Evolutionary conservation across 2,888 invertebrate genomes (phyloP), one percentile per base, ranked within the genome.

Genomic region (Aphidoletes aphidimyza): DNA sequence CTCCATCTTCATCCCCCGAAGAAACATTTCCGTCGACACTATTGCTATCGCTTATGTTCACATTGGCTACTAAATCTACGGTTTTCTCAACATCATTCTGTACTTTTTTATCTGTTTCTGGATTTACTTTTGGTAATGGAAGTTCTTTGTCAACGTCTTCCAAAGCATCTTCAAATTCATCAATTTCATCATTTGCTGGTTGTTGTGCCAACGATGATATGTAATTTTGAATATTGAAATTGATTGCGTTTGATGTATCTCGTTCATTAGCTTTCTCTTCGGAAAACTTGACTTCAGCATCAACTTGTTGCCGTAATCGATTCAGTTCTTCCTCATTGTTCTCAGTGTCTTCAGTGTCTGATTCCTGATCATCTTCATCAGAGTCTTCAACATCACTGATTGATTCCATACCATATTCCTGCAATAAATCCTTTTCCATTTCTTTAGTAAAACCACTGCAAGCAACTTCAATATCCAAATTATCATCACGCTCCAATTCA

Each of bases 381-480:
- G 87, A 87, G 3, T 87, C 88, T 11, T 87, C 88, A 54, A 88
- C 88, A 37, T 89, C 88, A 36, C 88, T 89, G 34, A 89, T 89
- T n/a, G 39, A 37, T 85, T 91, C 90, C 87, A 92, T 90, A 45
- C 93, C 93, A 86, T 93, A 91, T 88, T 92, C 92, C 87, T 86
- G 89, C 30, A 94, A 89, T 69, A 96, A 90, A 88, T 95, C 94
- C 86, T 93, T 92, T 69, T 96, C 95, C 91, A 96, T 93, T 87
- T 95, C 93, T 89, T 94, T 95, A 0, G 95, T 95, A 87, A 97
- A 94, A 84, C 97, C 98, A 86, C 98, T 97, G 87, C 98, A 98
- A 34, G 94, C 93, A 0, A 98, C 93, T 90, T 98, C 97, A 1
- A 95, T 92, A 90, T 99, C 99, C 84, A 99, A 90, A 86, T 92